Evolutionary conservation across 2,113 vertebrate species (phyloP).

Genomic region (Cyphomyrus plagiostoma): DNA sequence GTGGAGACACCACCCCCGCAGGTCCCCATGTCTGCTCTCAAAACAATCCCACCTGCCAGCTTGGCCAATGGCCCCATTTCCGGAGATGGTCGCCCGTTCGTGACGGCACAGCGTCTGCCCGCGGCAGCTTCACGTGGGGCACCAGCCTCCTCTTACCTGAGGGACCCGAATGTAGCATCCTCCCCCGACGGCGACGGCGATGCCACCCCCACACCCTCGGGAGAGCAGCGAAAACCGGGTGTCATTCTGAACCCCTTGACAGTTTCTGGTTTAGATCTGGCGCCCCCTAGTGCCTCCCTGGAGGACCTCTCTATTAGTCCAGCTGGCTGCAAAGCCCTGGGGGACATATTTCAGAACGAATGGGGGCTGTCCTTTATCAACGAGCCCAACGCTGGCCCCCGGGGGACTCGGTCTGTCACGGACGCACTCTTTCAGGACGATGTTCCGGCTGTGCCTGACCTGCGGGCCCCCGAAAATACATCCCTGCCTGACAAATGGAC

Average conservation of each 20-base stretch:
- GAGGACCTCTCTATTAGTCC: conserved; percentile 76
- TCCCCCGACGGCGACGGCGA: conserved; percentile 68
- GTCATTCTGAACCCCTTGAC: conserved; percentile 80
- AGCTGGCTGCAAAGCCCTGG: conserved; percentile 88
- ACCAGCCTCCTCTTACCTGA: conserved; percentile 56
- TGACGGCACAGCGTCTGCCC: conserved; percentile 74
- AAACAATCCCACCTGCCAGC: conserved; percentile 87
- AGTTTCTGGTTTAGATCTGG: conserved; percentile 91
- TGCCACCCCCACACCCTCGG: conserved; percentile 52
- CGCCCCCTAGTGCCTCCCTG: conserved; percentile 76
- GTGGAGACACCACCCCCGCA: conserved; percentile 57
- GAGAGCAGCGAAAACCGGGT: conserved; percentile 82
- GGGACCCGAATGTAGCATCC: conserved; percentile 70
- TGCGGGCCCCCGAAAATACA: conserved; percentile 70
- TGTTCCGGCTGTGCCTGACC: conserved; percentile 67
- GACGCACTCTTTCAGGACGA: conserved; percentile 79
- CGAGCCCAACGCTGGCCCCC: conserved; percentile 77
- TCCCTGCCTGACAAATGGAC: conserved; percentile 79
- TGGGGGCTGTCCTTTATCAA: conserved; percentile 99
- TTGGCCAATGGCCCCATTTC: conserved; percentile 89
- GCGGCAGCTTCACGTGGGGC: conserved; percentile 74
- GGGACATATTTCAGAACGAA: conserved; percentile 97
- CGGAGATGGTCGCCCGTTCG: conserved; percentile 69
- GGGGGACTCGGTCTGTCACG: conserved; percentile 57
- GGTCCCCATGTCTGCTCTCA: conserved; percentile 97